Conservation (phyloP, 2,113 vertebrate genomes). For the Dasypus novemcinctus region DNA sequence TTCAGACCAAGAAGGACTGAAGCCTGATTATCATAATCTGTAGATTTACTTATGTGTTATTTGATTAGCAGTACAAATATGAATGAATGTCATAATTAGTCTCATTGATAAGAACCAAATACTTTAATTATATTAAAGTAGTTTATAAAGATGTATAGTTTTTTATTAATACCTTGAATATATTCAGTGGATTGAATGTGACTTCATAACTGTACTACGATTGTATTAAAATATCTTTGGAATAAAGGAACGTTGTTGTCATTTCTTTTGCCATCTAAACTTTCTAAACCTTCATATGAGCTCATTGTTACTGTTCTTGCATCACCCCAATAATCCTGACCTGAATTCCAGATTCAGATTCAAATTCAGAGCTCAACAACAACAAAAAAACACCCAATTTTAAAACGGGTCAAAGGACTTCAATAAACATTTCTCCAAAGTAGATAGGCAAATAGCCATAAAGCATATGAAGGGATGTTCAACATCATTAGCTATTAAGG, state of each 20-base stretch:
- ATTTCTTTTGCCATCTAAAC: constrained; percentile 20
- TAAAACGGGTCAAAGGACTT: too few relatives aligned
- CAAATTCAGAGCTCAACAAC: too few relatives aligned
- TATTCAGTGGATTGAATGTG: constrained; percentile 71
- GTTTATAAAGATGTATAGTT: constrained; percentile 77
- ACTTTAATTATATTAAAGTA: constrained; percentile 70
- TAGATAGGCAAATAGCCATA: too few relatives aligned
- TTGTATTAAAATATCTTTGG: constrained; percentile 80
- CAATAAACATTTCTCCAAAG: too few relatives aligned
- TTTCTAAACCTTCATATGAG: constrained; percentile 8
- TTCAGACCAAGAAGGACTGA: constrained; percentile 47
- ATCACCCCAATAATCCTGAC: background rate
- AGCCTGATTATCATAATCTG: constrained; percentile 33
- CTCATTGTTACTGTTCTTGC: constrained; percentile 21
- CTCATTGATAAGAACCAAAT: constrained; percentile 80
- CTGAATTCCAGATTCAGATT: background rate
- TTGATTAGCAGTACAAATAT: constrained; percentile 49
- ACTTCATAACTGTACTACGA: constrained; percentile 75
- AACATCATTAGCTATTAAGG: too few relatives aligned
- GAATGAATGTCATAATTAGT: constrained; percentile 47
- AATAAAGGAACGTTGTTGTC: constrained; percentile 61
- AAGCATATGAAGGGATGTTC: too few relatives aligned
- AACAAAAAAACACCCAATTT: too few relatives aligned
- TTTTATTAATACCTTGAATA: constrained; percentile 76
- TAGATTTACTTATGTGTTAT: constrained; percentile 49